Conservation (phyloP, 2,888 invertebrate genomes). For the Lasioglossum pauxillum region DNA sequence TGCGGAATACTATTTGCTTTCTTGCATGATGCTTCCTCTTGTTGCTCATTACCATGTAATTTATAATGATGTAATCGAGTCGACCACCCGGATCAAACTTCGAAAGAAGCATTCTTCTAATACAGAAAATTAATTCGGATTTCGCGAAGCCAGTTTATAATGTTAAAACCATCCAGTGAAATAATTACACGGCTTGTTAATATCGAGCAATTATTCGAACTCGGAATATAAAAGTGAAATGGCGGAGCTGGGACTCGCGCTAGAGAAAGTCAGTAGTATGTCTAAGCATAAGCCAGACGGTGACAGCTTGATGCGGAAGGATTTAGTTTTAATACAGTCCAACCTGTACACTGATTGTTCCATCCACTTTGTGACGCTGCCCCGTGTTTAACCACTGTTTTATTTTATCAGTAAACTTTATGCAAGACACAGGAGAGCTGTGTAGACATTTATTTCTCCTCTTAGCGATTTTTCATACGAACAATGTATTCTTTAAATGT, state of each 20-base stretch:
- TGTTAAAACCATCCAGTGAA: not conserved
- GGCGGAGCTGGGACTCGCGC: not conserved
- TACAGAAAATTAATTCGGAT: not conserved
- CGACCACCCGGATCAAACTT: not conserved
- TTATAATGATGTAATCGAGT: slow-evolving; percentile 5
- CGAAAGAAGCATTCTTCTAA: not conserved
- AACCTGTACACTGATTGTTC: not conserved
- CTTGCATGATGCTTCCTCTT: not conserved
- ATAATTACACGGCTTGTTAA: not conserved
- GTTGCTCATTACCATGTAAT: not conserved
- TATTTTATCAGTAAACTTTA: not conserved
- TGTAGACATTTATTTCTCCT: not conserved
- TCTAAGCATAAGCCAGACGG: slow-evolving; percentile 19
- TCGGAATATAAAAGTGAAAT: not conserved
- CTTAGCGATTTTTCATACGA: not conserved
- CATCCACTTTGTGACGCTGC: not conserved
- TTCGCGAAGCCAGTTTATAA: not conserved
- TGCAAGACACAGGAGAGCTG: not conserved
- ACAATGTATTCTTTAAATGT: not conserved
- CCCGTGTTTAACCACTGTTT: not conserved
- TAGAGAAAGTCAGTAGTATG: slow-evolving; percentile 22
- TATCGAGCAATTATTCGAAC: not conserved
- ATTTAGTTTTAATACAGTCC: not conserved
- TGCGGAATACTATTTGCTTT: not conserved
- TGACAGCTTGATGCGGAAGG: not conserved